A percentile compares a stretch with the other conserved stretches of the same genome.
These are phyloP conservation scores for Camponotus floridanus DNA, from an alignment of 1,140 invertebrate species.

Conservation along the genomic window DNA sequence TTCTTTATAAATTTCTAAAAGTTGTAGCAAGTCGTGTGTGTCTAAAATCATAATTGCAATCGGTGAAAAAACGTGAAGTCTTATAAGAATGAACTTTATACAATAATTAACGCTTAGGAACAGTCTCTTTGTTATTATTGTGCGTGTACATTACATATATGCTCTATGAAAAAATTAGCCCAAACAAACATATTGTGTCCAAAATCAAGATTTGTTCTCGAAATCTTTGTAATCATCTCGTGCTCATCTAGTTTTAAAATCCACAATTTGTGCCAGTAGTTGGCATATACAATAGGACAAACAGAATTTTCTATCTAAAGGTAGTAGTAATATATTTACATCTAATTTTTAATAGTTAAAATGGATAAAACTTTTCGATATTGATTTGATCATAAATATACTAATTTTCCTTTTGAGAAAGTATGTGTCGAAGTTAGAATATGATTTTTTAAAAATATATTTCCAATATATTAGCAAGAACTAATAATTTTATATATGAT, in stretches of 20 bases:
- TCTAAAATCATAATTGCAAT: not conserved
- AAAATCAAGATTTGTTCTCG: not conserved
- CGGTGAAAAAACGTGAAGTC: not conserved
- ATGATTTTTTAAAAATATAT: not conserved
- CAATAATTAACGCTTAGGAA: not conserved
- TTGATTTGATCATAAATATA: not conserved
- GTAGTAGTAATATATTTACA: conserved; percentile 8
- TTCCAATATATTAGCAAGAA: not conserved
- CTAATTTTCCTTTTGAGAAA: not conserved
- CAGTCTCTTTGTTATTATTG: not conserved
- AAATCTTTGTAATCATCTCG: not conserved
- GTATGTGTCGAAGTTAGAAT: not conserved
- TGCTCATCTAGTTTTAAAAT: not conserved
- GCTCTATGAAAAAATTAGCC: not conserved
- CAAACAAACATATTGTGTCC: not conserved
- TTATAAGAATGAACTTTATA: not conserved
- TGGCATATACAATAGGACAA: conserved; percentile 21
- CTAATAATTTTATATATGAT: not conserved
- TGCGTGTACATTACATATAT: not conserved
- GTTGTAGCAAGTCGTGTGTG: not conserved
- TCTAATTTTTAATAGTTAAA: not conserved
- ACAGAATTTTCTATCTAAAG: conserved; percentile 26
- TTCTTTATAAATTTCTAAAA: not conserved
- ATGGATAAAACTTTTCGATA: not conserved
- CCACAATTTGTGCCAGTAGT: not conserved